phyloP scores from a whole-genome alignment of 2,797 vertebrate genomes.

The Leptatherina wallacei region DNA sequence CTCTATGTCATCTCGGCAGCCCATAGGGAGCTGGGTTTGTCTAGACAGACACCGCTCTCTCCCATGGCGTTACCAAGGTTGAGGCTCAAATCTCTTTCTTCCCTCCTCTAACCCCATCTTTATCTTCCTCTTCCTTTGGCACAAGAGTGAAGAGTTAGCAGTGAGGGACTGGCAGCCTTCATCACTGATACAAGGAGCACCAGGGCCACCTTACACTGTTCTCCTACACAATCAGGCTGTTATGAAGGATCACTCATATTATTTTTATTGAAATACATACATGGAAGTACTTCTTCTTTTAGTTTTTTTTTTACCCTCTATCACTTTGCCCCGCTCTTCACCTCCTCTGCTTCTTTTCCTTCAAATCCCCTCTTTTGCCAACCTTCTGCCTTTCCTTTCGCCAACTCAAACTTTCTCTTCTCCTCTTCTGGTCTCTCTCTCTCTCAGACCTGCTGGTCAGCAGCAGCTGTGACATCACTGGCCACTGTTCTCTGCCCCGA shows the following conservation, averaged over 20 bases:
- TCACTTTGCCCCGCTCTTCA: constrained; percentile 36
- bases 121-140: constrained; percentile 30
- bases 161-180: constrained; percentile 38
- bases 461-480: constrained; percentile 87
- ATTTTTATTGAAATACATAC: constrained; percentile 29
- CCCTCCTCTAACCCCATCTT: constrained; percentile 34
- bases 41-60: constrained; percentile 72
- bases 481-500: constrained; percentile 83
- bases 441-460: constrained; percentile 81
- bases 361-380: constrained; percentile 28
- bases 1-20: constrained; percentile 64
- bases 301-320: neutral
- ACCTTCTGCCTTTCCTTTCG: constrained; percentile 57
- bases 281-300: constrained; percentile 10
- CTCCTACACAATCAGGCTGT: constrained; percentile 13
- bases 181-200: constrained; percentile 19
- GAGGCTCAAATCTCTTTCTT: constrained; percentile 64
- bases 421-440: constrained; percentile 53
- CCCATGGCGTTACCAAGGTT: constrained; percentile 73
- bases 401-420: constrained; percentile 74
- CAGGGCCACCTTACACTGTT: constrained; percentile 43
- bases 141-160: constrained; percentile 34
- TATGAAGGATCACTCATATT: neutral
- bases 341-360: constrained; percentile 27
- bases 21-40: constrained; percentile 72